Percentiles rank a stretch among this genome's conserved stretches.
phyloP scores from a whole-genome alignment of 2,888 invertebrate species.

The Empis stercorea region DNA sequence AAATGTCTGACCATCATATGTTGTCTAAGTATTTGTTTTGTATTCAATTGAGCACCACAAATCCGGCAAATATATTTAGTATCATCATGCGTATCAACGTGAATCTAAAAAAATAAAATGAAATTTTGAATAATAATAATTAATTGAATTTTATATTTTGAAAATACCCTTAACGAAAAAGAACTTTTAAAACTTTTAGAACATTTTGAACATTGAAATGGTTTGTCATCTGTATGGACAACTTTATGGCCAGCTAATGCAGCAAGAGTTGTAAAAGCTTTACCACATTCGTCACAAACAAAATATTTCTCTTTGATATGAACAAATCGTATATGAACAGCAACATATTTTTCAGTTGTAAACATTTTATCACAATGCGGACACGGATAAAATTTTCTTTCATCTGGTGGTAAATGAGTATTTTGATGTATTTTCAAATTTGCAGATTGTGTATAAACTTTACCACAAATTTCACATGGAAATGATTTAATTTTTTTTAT shows the following conservation, averaged over 20 bases:
- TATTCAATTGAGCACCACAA: conserved; percentile 25
- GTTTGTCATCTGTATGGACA: conserved; percentile 37
- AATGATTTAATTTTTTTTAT: too few relatives aligned
- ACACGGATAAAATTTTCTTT: too few relatives aligned
- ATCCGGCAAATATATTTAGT: conserved; percentile 9
- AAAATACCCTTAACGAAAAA: conserved; percentile 9
- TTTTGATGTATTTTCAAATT: too few relatives aligned
- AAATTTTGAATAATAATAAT: background rate
- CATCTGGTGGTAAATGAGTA: too few relatives aligned
- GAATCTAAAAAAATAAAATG: background rate
- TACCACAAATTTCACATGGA: too few relatives aligned
- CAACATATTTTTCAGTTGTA: too few relatives aligned
- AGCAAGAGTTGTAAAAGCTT: conserved; percentile 10
- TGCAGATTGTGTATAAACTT: too few relatives aligned
- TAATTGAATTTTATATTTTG: background rate
- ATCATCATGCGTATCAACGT: background rate
- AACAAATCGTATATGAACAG: too few relatives aligned
- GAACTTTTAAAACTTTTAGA: conserved; percentile 29
- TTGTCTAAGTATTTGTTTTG: conserved; percentile 37
- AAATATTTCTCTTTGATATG: too few relatives aligned
- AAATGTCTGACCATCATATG: conserved; percentile 35
- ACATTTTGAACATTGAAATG: conserved; percentile 35
- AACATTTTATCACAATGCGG: too few relatives aligned
- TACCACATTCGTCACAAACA: too few relatives aligned
- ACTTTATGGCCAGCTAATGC: conserved; percentile 39